Conservation (phyloP, 2,113 vertebrate genomes). For the Lontra canadensis region DNA sequence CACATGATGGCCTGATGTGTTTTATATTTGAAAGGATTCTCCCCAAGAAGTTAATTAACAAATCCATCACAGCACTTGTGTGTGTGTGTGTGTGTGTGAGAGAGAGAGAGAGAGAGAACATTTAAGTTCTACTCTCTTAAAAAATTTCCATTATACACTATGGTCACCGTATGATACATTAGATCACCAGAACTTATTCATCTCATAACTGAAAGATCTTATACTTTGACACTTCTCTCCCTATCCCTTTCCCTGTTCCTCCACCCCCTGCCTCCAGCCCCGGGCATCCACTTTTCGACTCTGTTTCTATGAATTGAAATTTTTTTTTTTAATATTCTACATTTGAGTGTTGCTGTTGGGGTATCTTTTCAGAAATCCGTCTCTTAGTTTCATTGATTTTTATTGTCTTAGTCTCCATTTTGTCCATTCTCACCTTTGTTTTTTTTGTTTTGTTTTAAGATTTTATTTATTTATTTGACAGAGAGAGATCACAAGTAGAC, state of each 20-base stretch:
- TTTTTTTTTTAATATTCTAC: not conserved
- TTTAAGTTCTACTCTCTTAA: not conserved
- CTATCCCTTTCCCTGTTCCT: not conserved
- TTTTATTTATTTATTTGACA: too few species aligned
- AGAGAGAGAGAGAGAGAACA: not conserved
- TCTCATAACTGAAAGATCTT: not conserved
- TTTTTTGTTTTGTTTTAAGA: too few species aligned
- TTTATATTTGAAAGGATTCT: not conserved
- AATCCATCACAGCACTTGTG: not conserved
- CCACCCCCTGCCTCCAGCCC: not conserved
- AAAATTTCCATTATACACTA: not conserved
- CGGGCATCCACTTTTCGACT: not conserved
- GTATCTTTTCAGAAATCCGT: not conserved
- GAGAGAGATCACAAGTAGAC: too few species aligned
- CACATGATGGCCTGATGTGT: not conserved
- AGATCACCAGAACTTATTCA: not conserved
- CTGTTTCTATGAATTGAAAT: not conserved
- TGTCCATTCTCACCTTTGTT: not conserved
- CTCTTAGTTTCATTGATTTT: not conserved
- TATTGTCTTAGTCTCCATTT: not conserved
- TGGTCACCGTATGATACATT: not conserved
- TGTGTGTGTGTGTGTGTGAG: not conserved
- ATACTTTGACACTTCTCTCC: not conserved
- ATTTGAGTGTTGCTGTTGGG: not conserved
- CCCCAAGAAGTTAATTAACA: not conserved